phyloP scores from a whole-genome alignment of 53 echinoderm and acorn worm species.

The Antedon mediterranea region DNA sequence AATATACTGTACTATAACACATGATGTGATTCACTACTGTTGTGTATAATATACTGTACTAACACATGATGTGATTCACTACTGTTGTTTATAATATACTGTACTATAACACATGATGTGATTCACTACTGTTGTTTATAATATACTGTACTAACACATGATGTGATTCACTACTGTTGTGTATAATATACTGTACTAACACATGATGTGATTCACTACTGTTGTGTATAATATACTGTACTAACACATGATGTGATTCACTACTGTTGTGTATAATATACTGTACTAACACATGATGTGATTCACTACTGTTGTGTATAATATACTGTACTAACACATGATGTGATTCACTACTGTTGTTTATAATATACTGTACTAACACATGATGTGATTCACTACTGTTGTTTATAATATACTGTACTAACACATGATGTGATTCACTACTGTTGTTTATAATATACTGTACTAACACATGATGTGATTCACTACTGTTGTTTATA shows the following conservation, averaged over 20 bases:
- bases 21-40: conserved; percentile 76
- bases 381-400: conserved; percentile 83
- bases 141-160: conserved; percentile 36
- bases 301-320: conserved; percentile 43
- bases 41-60: neutral
- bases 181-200: conserved; percentile 18
- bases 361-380: conserved; percentile 16
- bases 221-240: neutral
- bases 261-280: neutral
- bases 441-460: neutral
- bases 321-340: conserved; percentile 36
- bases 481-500: conserved; percentile 43
- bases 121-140: conserved; percentile 43
- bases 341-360: conserved; percentile 80
- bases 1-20: conserved; percentile 24
- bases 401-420: neutral
- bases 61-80: conserved; percentile 85
- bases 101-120: conserved; percentile 62
- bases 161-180: conserved; percentile 72
- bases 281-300: conserved; percentile 55
- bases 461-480: conserved; percentile 55
- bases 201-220: conserved; percentile 72
- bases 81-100: neutral
- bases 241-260: conserved; percentile 84
- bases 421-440: conserved; percentile 84